phyloP scores from a whole-genome alignment of 2,113 vertebrate genomes.

The Callipepla californica region DNA sequence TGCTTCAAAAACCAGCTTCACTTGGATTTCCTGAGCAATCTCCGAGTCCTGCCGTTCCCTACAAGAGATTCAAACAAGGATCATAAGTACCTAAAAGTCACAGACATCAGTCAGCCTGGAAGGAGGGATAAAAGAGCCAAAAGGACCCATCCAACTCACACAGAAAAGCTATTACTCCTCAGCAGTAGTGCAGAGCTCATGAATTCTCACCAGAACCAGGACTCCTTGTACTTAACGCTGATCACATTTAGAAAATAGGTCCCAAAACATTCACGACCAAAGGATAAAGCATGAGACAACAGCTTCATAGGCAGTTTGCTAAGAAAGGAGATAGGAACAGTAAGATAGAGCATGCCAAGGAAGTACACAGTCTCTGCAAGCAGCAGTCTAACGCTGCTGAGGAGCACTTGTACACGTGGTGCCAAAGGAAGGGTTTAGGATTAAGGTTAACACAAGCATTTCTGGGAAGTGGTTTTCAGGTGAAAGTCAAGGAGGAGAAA shows the following conservation, averaged over 20 bases:
- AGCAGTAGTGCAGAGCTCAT: neutral
- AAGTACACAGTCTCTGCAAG: neutral
- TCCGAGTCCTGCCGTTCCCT: constrained; percentile 92
- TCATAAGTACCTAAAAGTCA: neutral
- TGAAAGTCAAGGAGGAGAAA: neutral
- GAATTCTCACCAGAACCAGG: neutral
- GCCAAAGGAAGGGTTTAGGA: neutral
- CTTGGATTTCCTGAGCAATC: constrained; percentile 96
- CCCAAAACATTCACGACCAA: neutral
- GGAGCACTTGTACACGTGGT: neutral
- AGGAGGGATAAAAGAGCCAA: neutral
- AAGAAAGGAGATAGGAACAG: neutral
- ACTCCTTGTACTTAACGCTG: neutral
- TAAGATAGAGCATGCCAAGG: neutral
- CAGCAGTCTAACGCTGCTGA: neutral
- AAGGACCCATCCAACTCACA: neutral
- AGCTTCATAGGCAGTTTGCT: neutral
- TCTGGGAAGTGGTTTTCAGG: neutral
- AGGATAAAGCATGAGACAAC: neutral
- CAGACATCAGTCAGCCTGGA: neutral
- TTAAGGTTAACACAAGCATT: neutral
- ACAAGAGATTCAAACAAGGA: constrained; percentile 46
- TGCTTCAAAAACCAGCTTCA: constrained; percentile 90
- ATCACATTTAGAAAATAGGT: neutral
- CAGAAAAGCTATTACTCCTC: neutral